phyloP scores from a whole-genome alignment of 2,797 vertebrate species.

The Molossus molossus region DNA sequence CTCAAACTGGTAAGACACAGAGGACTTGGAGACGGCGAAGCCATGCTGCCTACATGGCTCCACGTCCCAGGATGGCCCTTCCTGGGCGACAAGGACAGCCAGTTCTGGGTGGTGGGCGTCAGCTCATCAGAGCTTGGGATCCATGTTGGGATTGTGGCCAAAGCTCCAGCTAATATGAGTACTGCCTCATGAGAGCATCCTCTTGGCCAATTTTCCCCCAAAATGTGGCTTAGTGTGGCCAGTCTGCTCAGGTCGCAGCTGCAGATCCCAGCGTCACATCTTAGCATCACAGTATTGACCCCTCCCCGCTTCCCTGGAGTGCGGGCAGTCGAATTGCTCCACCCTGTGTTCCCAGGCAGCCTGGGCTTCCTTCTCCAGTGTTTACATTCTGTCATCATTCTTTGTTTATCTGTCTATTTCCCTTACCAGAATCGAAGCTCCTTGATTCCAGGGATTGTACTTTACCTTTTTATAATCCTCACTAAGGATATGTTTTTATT shows the following conservation, averaged over 20 bases:
- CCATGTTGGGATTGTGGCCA: background rate
- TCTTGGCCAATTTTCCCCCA: accelerated
- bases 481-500: background rate
- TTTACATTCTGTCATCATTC: constrained; percentile 13
- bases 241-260: background rate
- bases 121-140: too few relatives aligned
- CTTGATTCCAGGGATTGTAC: background rate
- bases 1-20: background rate
- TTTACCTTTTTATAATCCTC: background rate
- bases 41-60: background rate
- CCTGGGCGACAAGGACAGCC: background rate
- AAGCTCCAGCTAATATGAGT: background rate
- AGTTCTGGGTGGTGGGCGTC: background rate
- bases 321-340: background rate
- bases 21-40: background rate
- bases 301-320: background rate
- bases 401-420: constrained; percentile 27
- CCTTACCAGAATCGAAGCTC: background rate
- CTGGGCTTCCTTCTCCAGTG: background rate
- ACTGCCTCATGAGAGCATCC: background rate
- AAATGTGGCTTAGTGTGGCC: background rate
- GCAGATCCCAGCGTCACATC: background rate
- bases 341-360: background rate
- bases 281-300: background rate
- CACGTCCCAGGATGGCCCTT: background rate